phyloP scores from a whole-genome alignment of 1,140 invertebrate genomes.

The Acromyrmex heyeri region DNA sequence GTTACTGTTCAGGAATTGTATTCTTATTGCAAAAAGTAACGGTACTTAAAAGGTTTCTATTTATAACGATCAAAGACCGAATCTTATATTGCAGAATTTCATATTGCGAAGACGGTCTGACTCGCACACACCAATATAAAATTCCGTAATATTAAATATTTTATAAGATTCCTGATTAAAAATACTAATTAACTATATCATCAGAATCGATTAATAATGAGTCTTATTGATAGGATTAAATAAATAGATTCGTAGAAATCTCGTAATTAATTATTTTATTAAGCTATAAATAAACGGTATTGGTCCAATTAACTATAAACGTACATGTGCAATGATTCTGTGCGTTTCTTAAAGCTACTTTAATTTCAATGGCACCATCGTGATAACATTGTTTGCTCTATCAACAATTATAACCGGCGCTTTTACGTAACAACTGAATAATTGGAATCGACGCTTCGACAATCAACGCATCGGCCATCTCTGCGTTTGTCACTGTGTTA shows the following conservation, averaged over 20 bases:
- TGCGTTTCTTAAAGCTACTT: neutral
- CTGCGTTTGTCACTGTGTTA: neutral
- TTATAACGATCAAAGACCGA: neutral
- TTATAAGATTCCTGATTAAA: neutral
- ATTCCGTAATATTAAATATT: neutral
- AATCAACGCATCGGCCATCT: neutral
- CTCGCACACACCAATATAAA: neutral
- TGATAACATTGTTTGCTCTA: conserved; percentile 41
- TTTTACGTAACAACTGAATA: conserved; percentile 43
- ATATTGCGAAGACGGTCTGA: neutral
- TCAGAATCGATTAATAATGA: neutral
- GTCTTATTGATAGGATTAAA: neutral
- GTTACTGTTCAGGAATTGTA: neutral
- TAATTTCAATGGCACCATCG: neutral
- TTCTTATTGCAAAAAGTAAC: neutral
- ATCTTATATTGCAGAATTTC: too few species aligned
- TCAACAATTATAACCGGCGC: conserved; percentile 38
- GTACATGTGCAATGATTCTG: neutral
- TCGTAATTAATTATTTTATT: conserved; percentile 3
- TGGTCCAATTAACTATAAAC: neutral
- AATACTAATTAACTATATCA: neutral
- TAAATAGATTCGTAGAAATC: neutral
- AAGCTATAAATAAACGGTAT: neutral
- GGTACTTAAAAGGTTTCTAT: neutral
- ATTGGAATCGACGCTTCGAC: conserved; percentile 19